Conservation (phyloP, 2,888 invertebrate species). For the Ellobium chinense region DNA sequence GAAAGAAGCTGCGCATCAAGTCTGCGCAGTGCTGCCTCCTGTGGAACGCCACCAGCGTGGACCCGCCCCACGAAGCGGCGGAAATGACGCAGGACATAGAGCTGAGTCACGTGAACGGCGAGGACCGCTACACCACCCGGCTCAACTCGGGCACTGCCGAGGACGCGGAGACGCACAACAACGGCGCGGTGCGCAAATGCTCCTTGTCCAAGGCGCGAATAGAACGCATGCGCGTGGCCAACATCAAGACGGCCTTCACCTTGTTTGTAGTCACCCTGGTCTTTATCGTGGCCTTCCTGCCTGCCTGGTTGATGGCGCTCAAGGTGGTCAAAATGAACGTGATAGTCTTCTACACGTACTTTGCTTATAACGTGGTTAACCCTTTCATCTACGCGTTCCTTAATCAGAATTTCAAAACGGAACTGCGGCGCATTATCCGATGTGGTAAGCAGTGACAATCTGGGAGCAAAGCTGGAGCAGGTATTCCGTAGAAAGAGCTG, state of each 20-base stretch:
- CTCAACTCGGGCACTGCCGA: conserved; percentile 26
- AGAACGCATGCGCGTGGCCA: conserved; percentile 65
- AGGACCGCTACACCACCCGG: conserved; percentile 35
- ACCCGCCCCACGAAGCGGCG: conserved; percentile 46
- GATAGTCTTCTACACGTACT: conserved; percentile 77
- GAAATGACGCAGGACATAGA: conserved; percentile 55
- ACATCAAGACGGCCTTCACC: conserved; percentile 78
- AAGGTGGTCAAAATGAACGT: conserved; percentile 65
- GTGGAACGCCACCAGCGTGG: conserved; percentile 49
- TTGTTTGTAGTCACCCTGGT: conserved; percentile 77
- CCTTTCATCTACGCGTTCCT: conserved; percentile 52
- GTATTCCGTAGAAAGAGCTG: too few species aligned
- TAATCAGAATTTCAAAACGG: conserved; percentile 51
- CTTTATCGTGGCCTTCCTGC: conserved; percentile 76
- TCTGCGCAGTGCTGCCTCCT: conserved; percentile 53
- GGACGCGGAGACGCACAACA: conserved; percentile 31
- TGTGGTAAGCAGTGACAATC: too few species aligned
- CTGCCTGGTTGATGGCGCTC: conserved; percentile 76
- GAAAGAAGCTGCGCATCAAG: conserved; percentile 54
- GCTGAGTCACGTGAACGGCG: conserved; percentile 52
- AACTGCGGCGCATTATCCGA: conserved; percentile 45
- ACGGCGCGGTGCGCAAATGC: conserved; percentile 45
- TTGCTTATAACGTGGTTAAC: conserved; percentile 75
- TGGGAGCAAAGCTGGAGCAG: too few species aligned
- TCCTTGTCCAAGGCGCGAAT: conserved; percentile 54